Conservation (phyloP, 2,113 vertebrate species). For the Phycodurus eques region DNA sequence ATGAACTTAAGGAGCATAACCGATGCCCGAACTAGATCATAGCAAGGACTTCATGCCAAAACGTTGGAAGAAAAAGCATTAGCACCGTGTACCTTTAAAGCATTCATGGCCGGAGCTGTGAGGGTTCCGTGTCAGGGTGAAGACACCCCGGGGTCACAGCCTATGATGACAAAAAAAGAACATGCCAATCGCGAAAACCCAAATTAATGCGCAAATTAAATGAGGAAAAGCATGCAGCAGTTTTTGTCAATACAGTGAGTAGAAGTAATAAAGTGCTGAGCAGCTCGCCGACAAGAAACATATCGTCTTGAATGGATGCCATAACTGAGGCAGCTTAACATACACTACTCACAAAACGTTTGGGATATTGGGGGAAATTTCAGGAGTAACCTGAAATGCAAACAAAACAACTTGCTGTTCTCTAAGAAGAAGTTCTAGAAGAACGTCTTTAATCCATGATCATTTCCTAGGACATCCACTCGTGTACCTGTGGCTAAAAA, state of each 20-base stretch:
- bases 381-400: not conserved
- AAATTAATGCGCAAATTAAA: slow-evolving; percentile 13
- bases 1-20: slow-evolving; percentile 14
- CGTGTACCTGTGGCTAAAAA: too few species aligned
- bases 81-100: not conserved
- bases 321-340: not conserved
- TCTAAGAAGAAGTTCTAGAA: too few species aligned
- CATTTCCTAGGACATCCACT: too few species aligned
- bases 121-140: not conserved
- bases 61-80: not conserved
- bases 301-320: not conserved
- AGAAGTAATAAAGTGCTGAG: slow-evolving; percentile 1
- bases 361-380: not conserved
- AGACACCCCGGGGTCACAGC: not conserved
- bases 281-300: not conserved
- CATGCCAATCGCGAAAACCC: not conserved
- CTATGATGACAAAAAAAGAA: not conserved
- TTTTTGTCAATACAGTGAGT: slow-evolving; percentile 19
- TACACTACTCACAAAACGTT: not conserved
- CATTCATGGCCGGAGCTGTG: not conserved
- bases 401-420: too few species aligned
- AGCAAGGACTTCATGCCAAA: not conserved
- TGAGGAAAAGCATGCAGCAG: slow-evolving; percentile 26
- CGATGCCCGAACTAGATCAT: too few species aligned
- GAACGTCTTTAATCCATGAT: too few species aligned